Evolutionary conservation across 2,113 vertebrate species (phyloP), one percentile per base, ranked within the genome.

Genomic region (Spea bombifrons): DNA sequence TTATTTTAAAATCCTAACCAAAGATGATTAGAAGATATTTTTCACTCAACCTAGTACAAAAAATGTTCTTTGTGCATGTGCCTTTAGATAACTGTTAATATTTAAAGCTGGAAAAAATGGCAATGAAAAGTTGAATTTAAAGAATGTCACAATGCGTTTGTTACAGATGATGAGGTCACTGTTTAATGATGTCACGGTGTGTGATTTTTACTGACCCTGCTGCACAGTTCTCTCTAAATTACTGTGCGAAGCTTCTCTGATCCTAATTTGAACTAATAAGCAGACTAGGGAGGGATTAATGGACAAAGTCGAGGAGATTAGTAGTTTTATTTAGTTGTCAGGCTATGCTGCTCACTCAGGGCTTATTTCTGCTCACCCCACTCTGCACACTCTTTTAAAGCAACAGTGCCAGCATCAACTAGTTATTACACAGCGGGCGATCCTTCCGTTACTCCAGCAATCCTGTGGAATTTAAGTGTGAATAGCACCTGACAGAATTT

Each of bases 251-350:
- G 64, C n/a, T 52, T 73, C 71, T 50, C n/a, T 74, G 71, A 80
- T 74, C 78, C 78, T 80, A 74, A 80, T 74, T 59, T 49, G 71
- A 74, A 80, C 63, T 80, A 74, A 80, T 74, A 68, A 74, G 50
- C 71, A 61, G 78, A 80, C 71, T 73, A 70, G 57, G 65, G 78
- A 48, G 71, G 71, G 78, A 80, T 80, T 80, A 80, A 49, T 61
- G 4, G 45, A 80, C 71, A 74, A 59, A 80, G 77, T 59, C 63
- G 52, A 50, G 53, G 77, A 65, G 78, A 74, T 80, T 80, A 80
- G 65, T 66, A 44, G 77, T 70, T 67, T 79, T 79, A 67, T 73
- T 48, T 66, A 48, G 61, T 53, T 73, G 70, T 73, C 52, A 67
- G 70, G 70, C 52, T 64, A 5, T 55, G 57, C 7, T 63, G 55